Evolutionary conservation across 2,888 invertebrate genomes (phyloP), one percentile per base, ranked within the genome.

Genomic region (Latrodectus elegans): DNA sequence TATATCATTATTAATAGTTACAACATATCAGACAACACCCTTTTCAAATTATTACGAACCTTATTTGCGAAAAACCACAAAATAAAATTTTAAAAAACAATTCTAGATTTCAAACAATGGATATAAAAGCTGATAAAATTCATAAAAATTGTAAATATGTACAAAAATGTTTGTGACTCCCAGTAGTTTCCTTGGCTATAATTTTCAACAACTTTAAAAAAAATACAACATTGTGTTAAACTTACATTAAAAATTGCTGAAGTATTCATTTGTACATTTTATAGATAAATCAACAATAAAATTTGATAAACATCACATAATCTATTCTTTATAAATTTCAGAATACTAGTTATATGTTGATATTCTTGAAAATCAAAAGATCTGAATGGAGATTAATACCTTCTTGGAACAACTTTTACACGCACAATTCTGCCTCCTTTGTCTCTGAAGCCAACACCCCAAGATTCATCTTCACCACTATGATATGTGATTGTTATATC

Each of bases 401-500:
- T 93, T 88, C 92, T 91, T 12, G 93, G 93, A 68, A 90, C 91
- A n/a, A 94, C 91, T 90, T 93, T 93, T 67, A 93, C 93, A 6
- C 92, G 93, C 88, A 95, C 94, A 90, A 99, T 98, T 81, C 99
- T 94, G 9, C 98, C 98, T 38, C 96, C 96, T 90, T 95, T 95
- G 64, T 95, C 95, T 73, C 95, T 94, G 90, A 96, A 95, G 9
- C 94, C 94, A 49, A 94, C 94, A 26, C 96, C 97, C 97, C 96
- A 98, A 38, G 98, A 97, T 91, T 98, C 97, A 10, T 94, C 93
- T 22, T 93, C 94, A 3, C 97, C 97, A 91, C 96, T 97, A 93
- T 99, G 98, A 93, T 98, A 99, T 1, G 96, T 96, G 90, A 99
- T 96, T 89, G 94, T 95, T 89, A 99, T 93, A 92, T 99, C 98